Base-by-base conservation (phyloP, 2,797 vertebrate genomes). In the Malurus splendens region DNA sequence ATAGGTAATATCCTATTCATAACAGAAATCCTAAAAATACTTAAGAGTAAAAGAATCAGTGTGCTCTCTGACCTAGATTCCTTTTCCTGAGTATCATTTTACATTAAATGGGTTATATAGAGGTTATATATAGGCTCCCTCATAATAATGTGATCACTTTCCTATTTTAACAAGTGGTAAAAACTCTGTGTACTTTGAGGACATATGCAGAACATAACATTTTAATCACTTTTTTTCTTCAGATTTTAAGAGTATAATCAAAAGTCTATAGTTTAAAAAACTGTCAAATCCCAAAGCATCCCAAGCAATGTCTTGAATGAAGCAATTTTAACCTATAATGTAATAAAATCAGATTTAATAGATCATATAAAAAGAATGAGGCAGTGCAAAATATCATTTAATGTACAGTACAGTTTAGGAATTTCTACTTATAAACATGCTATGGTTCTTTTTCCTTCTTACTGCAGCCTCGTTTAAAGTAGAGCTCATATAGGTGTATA, bases 151-250 rank as follows among this genome's bases (percentile, higher is more conserved):
- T 50, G n/a, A 81, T 42, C 42, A 23, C 47, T 68, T 89, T 45
- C 42, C 12, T 66, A 22, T 78, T 89, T 81, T 70, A 83, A 59
- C 4, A 30, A 85, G 68, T 0, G 0, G 47, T 72, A 86, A 74
- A 86, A 87, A 50, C 38, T 66, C 36, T 2, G 3, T 45, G 28
- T 79, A 66, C 60, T 87, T 82, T 16, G n/a, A 54, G 41, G 28
- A 57, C 71, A 90, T 75, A 87, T 36, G 83, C 67, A 89, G 66
- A 94, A 87, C 55, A 52, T 74, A 85, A 81, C 17, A 59, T 78
- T 94, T 83, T 75, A 92, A 75, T 94, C n/a, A 81, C 55, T 90
- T 73, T 51, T 87, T 59, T 48, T 68, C 62, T 75, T 28, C 42
- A 74, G 41, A 87, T 89, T 77, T 90, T 85, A 85, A 72, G 44